These are phyloP conservation scores for Noturus placidus DNA, from an alignment of 2,113 vertebrate species.

Conservation along the genomic window DNA sequence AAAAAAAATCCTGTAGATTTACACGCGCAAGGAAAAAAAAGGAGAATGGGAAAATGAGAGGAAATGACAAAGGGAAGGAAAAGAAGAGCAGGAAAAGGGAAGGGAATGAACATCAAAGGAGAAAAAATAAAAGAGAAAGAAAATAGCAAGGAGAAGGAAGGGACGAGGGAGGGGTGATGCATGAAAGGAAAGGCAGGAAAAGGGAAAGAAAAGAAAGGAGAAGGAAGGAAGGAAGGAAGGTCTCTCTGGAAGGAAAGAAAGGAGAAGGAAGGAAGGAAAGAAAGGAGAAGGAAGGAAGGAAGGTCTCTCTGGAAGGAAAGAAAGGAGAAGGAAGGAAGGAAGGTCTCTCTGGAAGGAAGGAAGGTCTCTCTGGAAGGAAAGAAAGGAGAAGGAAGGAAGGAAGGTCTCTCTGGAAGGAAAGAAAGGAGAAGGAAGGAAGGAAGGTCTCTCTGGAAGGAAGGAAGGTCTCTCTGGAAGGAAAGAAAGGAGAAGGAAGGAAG, in stretches of 20 bases:
- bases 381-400: no score
- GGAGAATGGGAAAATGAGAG: not conserved
- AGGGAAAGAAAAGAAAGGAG: not conserved
- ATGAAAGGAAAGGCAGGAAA: not conserved
- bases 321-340: not conserved
- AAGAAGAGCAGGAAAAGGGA: not conserved
- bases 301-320: not conserved
- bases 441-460: not conserved
- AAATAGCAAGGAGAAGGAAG: not conserved
- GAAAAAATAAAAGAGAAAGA: not conserved
- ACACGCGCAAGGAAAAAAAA: not conserved
- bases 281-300: not conserved
- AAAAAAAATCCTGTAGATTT: not conserved
- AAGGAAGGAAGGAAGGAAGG: accelerated
- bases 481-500: not conserved
- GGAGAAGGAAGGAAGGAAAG: no score
- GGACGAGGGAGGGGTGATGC: not conserved
- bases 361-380: no score
- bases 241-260: not conserved
- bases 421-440: accelerated
- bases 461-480: not conserved
- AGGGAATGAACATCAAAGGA: not conserved
- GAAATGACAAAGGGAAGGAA: not conserved
- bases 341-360: no score
- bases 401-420: no score